Conservation (phyloP, 1,140 invertebrate species). For the Maniola jurtina region DNA sequence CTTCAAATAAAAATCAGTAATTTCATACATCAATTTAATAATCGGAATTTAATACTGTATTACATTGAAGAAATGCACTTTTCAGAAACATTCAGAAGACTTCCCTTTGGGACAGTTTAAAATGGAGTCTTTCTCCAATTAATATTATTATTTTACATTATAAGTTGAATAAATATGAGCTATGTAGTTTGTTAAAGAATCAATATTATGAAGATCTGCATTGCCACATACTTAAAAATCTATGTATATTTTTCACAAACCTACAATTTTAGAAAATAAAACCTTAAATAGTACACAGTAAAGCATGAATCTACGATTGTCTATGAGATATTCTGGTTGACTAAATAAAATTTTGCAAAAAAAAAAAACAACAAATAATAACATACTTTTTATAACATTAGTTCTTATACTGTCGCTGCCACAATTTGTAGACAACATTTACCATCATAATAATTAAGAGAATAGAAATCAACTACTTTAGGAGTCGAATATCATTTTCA, state of each 20-base stretch:
- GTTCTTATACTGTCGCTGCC: conserved; percentile 69
- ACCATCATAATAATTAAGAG: conserved; percentile 59
- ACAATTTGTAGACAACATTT: conserved; percentile 76
- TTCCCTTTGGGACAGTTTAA: conserved; percentile 77
- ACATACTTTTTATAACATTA: conserved; percentile 58
- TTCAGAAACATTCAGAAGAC: conserved; percentile 92
- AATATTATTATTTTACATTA: conserved; percentile 39
- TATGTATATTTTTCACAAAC: conserved; percentile 77
- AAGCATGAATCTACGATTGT: conserved; percentile 67
- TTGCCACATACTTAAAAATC: conserved; percentile 78
- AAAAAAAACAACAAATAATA: conserved; percentile 73
- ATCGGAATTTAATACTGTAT: conserved; percentile 90
- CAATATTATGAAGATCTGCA: conserved; percentile 76
- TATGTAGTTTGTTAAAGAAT: conserved; percentile 68
- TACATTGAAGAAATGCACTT: conserved; percentile 94
- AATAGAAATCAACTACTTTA: conserved; percentile 55
- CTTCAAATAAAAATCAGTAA: conserved; percentile 16
- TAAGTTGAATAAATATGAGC: conserved; percentile 69
- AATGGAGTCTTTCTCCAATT: conserved; percentile 61
- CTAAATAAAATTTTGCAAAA: conserved; percentile 78
- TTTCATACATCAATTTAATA: conserved; percentile 76
- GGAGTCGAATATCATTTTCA: conserved; percentile 55
- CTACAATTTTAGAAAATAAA: conserved; percentile 67
- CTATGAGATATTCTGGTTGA: conserved; percentile 66
- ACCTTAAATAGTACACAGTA: conserved; percentile 60